Conservation (phyloP, 2,888 invertebrate species). For the Pristionchus arcanus region DNA sequence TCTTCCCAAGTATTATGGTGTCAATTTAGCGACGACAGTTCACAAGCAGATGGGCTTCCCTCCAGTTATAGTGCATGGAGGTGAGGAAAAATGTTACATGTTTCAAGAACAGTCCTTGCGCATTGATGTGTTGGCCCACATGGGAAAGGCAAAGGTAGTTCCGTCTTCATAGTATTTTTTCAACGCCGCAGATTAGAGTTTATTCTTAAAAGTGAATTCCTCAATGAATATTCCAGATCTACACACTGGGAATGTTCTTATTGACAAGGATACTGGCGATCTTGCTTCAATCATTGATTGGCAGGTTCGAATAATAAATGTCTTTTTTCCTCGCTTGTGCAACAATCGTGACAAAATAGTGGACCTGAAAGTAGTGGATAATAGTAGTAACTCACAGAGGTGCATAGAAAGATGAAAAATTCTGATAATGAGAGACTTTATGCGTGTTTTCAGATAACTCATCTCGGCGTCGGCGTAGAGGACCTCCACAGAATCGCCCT, state of each 20-base stretch:
- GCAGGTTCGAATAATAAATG: background rate
- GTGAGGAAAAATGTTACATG: background rate
- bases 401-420: too few species aligned
- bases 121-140: background rate
- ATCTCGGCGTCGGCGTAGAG: constrained; percentile 17
- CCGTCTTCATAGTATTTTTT: too few species aligned
- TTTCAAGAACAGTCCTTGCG: background rate
- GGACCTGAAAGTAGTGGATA: too few species aligned
- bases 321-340: too few species aligned
- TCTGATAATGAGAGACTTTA: background rate
- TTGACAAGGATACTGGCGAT: constrained; percentile 13
- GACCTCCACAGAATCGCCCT: constrained; percentile 1
- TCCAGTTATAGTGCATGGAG: background rate
- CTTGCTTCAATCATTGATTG: background rate
- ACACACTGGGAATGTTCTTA: background rate
- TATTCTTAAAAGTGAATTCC: too few species aligned
- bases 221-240: background rate
- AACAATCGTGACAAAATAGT: too few species aligned
- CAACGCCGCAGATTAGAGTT: too few species aligned
- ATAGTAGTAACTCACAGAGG: too few species aligned
- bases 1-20: background rate
- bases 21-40: background rate
- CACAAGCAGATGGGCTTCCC: background rate
- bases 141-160: too few species aligned
- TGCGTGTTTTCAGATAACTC: background rate